Percentiles rank a stretch among this genome's conserved stretches.
Conservation (phyloP, 2,888 invertebrate genomes). For the Polymixis lichenea region DNA sequence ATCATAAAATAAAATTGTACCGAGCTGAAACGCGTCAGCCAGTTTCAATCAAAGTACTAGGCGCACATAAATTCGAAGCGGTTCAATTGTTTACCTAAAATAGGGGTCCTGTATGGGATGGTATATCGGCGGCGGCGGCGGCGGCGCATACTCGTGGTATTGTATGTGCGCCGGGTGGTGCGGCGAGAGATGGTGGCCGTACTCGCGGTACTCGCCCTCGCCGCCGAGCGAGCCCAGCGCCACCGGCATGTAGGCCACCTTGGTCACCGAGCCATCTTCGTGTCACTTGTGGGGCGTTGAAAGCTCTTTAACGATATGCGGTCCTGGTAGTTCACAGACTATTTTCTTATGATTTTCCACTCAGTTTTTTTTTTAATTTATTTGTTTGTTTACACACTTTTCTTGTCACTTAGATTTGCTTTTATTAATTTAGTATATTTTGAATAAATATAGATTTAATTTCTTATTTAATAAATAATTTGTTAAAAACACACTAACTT, state of each 20-base stretch:
- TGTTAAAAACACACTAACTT: constrained; percentile 68
- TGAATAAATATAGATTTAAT: constrained; percentile 25
- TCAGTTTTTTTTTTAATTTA: neutral
- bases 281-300: constrained; percentile 53
- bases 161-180: constrained; percentile 83
- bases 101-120: constrained; percentile 86
- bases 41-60: constrained; percentile 16
- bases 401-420: constrained; percentile 21
- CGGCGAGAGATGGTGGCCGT: constrained; percentile 88
- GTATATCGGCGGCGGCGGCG: constrained; percentile 88
- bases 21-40: neutral
- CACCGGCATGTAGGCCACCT: constrained; percentile 92
- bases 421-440: constrained; percentile 1
- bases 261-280: constrained; percentile 91
- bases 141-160: constrained; percentile 91
- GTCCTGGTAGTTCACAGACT: constrained; percentile 69
- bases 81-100: constrained; percentile 79
- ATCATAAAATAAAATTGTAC: neutral
- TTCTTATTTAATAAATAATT: constrained; percentile 50
- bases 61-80: constrained; percentile 44
- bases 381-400: constrained; percentile 7
- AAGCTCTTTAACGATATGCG: constrained; percentile 56
- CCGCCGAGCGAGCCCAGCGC: constrained; percentile 92
- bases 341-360: constrained; percentile 21
- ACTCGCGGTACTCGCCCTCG: constrained; percentile 91